Conservation (phyloP, 2,888 invertebrate species). For the Clivina fossor region DNA sequence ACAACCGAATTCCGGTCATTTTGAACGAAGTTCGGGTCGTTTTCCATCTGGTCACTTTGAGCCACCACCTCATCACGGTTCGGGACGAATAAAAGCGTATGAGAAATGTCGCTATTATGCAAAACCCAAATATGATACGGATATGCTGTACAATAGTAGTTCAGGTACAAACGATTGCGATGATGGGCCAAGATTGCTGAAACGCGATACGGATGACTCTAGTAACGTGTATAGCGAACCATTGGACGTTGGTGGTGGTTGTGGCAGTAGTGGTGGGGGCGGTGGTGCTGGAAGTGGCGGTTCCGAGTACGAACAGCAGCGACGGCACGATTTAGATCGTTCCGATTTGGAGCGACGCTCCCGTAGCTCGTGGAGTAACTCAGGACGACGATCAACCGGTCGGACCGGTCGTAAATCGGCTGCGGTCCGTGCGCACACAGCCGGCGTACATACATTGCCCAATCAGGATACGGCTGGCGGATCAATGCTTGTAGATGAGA, state of each 20-base stretch:
- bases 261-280: neutral
- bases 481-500: slow-evolving; percentile 87
- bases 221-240: slow-evolving; percentile 56
- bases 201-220: slow-evolving; percentile 51
- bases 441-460: slow-evolving; percentile 59
- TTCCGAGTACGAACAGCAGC: slow-evolving; percentile 50
- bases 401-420: slow-evolving; percentile 54
- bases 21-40: slow-evolving; percentile 44
- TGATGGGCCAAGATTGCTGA: slow-evolving; percentile 12
- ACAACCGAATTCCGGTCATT: slow-evolving; percentile 46
- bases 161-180: slow-evolving; percentile 8
- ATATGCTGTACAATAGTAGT: slow-evolving; percentile 35
- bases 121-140: slow-evolving; percentile 50
- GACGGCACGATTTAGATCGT: slow-evolving; percentile 64
- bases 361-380: slow-evolving; percentile 51
- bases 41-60: slow-evolving; percentile 8
- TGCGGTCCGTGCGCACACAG: slow-evolving; percentile 58
- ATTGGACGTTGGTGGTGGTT: slow-evolving; percentile 44
- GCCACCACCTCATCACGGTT: neutral
- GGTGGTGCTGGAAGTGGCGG: slow-evolving; percentile 31
- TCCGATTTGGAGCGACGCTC: slow-evolving; percentile 57
- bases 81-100: slow-evolving; percentile 45
- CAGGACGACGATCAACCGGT: slow-evolving; percentile 50
- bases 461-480: slow-evolving; percentile 59
- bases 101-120: slow-evolving; percentile 51